Evolutionary conservation across 2,888 invertebrate species (phyloP).

Genomic region (Prenolepis imparis): DNA sequence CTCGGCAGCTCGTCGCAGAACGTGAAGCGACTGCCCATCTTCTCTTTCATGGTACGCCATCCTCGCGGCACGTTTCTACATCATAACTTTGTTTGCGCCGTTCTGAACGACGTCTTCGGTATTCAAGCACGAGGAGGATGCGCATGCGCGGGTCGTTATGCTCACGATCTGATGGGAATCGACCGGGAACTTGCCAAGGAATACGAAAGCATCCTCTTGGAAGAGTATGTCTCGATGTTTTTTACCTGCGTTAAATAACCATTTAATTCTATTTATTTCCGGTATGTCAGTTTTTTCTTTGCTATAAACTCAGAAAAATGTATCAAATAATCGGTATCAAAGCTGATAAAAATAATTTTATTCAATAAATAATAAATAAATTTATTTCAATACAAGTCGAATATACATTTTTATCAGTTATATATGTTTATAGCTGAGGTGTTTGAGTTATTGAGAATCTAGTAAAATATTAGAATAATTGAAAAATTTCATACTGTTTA

Average conservation of each 20-base stretch:
- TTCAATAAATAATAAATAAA: neutral
- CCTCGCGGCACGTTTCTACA: slow-evolving; percentile 94
- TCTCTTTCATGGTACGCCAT: slow-evolving; percentile 95
- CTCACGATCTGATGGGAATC: slow-evolving; percentile 94
- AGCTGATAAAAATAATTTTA: neutral
- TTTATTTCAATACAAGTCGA: neutral
- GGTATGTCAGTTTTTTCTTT: neutral
- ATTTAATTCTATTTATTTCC: neutral
- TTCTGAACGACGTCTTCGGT: slow-evolving; percentile 96
- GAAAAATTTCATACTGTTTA: neutral
- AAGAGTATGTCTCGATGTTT: slow-evolving; percentile 86
- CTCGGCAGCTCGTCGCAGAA: slow-evolving; percentile 91
- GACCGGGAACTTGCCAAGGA: slow-evolving; percentile 91
- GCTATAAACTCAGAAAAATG: neutral
- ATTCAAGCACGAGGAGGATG: slow-evolving; percentile 94
- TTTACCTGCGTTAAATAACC: neutral
- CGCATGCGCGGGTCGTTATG: slow-evolving; percentile 94
- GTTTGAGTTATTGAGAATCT: neutral
- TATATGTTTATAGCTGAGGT: neutral
- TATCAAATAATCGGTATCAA: neutral
- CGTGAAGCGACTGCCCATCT: slow-evolving; percentile 92
- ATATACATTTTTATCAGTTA: neutral
- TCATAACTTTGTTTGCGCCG: slow-evolving; percentile 94
- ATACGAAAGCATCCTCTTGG: slow-evolving; percentile 91
- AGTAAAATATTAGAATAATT: neutral